Base-by-base conservation (phyloP, 2,888 invertebrate genomes). In the Aphelenchoides bicaudatus region DNA sequence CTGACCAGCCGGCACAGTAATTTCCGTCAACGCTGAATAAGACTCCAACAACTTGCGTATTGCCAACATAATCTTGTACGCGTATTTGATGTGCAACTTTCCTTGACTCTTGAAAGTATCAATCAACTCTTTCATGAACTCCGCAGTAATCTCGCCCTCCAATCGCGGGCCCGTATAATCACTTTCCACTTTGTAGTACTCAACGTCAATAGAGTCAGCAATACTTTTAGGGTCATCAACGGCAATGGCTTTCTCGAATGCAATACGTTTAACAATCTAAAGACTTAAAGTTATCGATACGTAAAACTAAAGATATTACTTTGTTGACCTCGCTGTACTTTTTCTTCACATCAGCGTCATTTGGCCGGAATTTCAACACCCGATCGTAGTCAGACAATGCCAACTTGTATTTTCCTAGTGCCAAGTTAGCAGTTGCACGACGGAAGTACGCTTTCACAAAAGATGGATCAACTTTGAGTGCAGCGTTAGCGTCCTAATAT, bases 351-450 rank as follows among this genome's bases (percentile, higher is more conserved):
- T 94, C 94, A 79, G 88, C 88, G 81, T 98, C 94, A 81, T 86
- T 89, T 68, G 96, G 96, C 77, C 88, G 85, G 58, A 88, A 88
- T 84, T 90, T 92, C 66, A 87, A 87, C 68, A 93, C 92, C 88
- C 90, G 78, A 86, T 94, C 93, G 83, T 90, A 96, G 84, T 98
- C 96, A 81, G 88, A 88, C 67, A 96, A 85, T 8, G 98, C 98
- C 82, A 88, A 85, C 83, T 93, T 94, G 82, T 91, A 94, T 84
- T 93, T 93, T 70, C 96, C 94, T 78, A 96, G 82, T 27, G 94
- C 90, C 94, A 99, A 96, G 78, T 92, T 86, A 30, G 98, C 88
- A 1, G 91, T 91, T 0, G 96, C 98, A 78, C 96, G 85, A 74
- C 98, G 86, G 81, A 96, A 99, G 80, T 92, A 99, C 0, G 92